Conservation (phyloP, 2,888 invertebrate genomes). For the Prenolepis imparis region DNA sequence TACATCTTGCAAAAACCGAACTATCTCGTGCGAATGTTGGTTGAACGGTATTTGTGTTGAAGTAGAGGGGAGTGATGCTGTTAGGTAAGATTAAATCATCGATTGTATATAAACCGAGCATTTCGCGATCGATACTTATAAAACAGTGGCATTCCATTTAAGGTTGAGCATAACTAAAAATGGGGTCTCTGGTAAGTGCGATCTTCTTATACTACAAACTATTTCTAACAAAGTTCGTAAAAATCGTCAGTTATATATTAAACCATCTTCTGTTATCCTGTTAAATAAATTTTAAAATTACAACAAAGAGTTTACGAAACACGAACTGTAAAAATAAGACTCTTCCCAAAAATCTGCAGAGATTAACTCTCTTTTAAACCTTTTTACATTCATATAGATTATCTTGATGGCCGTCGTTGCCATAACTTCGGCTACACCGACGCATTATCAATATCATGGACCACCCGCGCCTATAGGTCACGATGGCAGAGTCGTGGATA, state of each 20-base stretch:
- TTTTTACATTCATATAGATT: conserved; percentile 19
- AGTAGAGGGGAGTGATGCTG: conserved; percentile 37
- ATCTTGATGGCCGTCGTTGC: conserved; percentile 11
- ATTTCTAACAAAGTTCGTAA: neutral
- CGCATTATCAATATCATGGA: conserved; percentile 47
- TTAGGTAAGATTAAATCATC: conserved; percentile 64
- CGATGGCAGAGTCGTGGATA: conserved; percentile 81
- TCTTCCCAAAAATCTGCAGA: neutral
- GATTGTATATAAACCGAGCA: conserved; percentile 62
- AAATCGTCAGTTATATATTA: neutral
- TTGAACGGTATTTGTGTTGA: conserved; percentile 29
- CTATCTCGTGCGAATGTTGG: conserved; percentile 9
- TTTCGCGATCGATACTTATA: conserved; percentile 57
- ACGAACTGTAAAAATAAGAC: neutral
- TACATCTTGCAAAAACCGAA: conserved; percentile 25
- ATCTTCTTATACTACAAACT: neutral
- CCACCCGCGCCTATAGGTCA: conserved; percentile 76
- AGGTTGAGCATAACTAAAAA: conserved; percentile 51
- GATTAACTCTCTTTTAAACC: neutral
- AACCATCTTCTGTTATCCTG: neutral
- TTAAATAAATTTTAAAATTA: conserved; percentile 1
- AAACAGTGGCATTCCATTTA: conserved; percentile 50
- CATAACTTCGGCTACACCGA: conserved; percentile 26
- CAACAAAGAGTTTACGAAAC: neutral
- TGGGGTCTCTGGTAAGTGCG: conserved; percentile 49